phyloP scores from a whole-genome alignment of 2,888 invertebrate genomes.

The Coleophora deauratella region DNA sequence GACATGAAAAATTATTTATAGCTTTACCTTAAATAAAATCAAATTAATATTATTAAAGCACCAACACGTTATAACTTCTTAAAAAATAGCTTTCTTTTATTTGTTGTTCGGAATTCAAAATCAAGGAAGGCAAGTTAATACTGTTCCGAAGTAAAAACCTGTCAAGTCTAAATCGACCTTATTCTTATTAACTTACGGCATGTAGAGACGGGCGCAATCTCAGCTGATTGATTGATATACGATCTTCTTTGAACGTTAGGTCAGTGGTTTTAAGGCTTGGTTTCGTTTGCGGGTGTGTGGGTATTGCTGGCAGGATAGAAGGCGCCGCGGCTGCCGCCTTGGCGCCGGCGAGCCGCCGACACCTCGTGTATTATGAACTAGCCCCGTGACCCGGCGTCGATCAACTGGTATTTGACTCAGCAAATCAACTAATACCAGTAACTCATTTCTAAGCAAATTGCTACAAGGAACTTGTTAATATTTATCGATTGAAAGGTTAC shows the following conservation, averaged over 20 bases:
- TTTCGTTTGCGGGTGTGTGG: slow-evolving; percentile 27
- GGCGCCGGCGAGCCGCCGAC: slow-evolving; percentile 71
- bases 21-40: slow-evolving; percentile 38
- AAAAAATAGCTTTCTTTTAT: slow-evolving; percentile 67
- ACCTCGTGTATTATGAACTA: slow-evolving; percentile 73
- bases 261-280: neutral
- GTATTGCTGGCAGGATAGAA: slow-evolving; percentile 55
- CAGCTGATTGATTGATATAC: slow-evolving; percentile 30
- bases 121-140: slow-evolving; percentile 55
- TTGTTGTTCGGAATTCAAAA: slow-evolving; percentile 64
- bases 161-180: slow-evolving; percentile 18
- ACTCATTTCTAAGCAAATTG: slow-evolving; percentile 50
- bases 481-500: slow-evolving; percentile 17
- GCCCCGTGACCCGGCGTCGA: slow-evolving; percentile 68
- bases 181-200: slow-evolving; percentile 25
- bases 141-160: slow-evolving; percentile 10
- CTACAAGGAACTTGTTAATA: slow-evolving; percentile 35
- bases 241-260: slow-evolving; percentile 18
- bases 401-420: slow-evolving; percentile 66
- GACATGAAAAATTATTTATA: neutral
- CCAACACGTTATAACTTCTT: slow-evolving; percentile 50
- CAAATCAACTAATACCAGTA: slow-evolving; percentile 47
- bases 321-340: slow-evolving; percentile 65
- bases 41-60: slow-evolving; percentile 37
- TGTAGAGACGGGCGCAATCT: slow-evolving; percentile 24